phyloP scores from a whole-genome alignment of 2,797 vertebrate species.

The Onychomys leucogaster region DNA sequence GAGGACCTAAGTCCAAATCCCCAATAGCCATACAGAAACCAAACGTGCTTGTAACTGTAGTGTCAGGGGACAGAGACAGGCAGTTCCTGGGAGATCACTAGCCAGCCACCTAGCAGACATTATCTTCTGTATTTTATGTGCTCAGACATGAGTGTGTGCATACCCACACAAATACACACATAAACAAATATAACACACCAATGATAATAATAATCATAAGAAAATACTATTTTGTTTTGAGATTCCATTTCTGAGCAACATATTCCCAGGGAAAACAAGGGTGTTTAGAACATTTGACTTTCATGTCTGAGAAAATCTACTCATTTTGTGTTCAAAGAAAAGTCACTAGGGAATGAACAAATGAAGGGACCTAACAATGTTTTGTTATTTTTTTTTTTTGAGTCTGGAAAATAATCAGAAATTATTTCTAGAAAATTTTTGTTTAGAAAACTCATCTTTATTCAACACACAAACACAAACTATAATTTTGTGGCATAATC shows the following conservation, averaged over 20 bases:
- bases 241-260: conserved; percentile 46
- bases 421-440: conserved; percentile 48
- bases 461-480: conserved; percentile 41
- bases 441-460: conserved; percentile 17
- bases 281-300: conserved; percentile 31
- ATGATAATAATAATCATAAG: not conserved
- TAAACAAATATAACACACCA: not conserved
- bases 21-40: not conserved
- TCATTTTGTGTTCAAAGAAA: conserved; percentile 7
- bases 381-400: not conserved
- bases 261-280: not conserved
- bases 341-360: not conserved
- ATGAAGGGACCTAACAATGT: not conserved
- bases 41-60: not conserved
- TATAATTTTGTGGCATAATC: conserved; percentile 45
- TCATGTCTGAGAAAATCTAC: conserved; percentile 33
- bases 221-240: conserved; percentile 18
- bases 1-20: not conserved
- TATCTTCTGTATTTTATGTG: too few relatives aligned
- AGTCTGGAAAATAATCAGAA: conserved; percentile 32
- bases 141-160: not conserved
- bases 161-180: not conserved
- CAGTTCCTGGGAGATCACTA: not conserved
- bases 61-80: too few relatives aligned
- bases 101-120: not conserved